phyloP scores from a whole-genome alignment of 2,888 invertebrate genomes.

The Osmoderma eremita region DNA sequence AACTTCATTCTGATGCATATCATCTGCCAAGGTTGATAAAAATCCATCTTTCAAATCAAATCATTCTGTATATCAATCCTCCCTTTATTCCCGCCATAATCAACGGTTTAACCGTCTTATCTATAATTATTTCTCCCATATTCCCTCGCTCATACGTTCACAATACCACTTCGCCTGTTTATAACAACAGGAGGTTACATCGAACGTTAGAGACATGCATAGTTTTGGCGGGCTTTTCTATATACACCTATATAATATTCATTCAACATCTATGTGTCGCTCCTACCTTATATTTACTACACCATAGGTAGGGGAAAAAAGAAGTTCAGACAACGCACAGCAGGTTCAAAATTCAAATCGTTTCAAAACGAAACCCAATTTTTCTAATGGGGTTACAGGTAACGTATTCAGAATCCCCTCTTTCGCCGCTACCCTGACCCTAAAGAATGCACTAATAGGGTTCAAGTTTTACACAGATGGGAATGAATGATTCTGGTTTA shows the following conservation, averaged over 20 bases:
- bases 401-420: slow-evolving; percentile 16
- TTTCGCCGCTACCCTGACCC: slow-evolving; percentile 20
- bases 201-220: slow-evolving; percentile 5
- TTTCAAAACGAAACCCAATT: slow-evolving; percentile 36
- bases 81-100: too few relatives aligned
- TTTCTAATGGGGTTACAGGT: slow-evolving; percentile 39
- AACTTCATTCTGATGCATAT: too few relatives aligned
- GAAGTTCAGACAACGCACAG: background rate
- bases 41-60: too few relatives aligned
- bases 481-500: slow-evolving; percentile 16
- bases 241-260: background rate
- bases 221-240: slow-evolving; percentile 29
- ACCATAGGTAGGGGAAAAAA: background rate
- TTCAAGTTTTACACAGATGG: slow-evolving; percentile 13
- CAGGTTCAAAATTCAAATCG: slow-evolving; percentile 35
- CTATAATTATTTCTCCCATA: too few relatives aligned
- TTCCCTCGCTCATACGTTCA: background rate
- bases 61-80: too few relatives aligned
- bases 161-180: background rate
- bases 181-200: too few relatives aligned
- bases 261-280: slow-evolving; percentile 6
- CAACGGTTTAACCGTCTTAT: too few relatives aligned
- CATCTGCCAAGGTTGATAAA: too few relatives aligned
- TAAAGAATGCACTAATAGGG: background rate
- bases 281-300: background rate